Evolutionary conservation across 2,797 vertebrate species (phyloP).

Genomic region (Allobates femoralis): DNA sequence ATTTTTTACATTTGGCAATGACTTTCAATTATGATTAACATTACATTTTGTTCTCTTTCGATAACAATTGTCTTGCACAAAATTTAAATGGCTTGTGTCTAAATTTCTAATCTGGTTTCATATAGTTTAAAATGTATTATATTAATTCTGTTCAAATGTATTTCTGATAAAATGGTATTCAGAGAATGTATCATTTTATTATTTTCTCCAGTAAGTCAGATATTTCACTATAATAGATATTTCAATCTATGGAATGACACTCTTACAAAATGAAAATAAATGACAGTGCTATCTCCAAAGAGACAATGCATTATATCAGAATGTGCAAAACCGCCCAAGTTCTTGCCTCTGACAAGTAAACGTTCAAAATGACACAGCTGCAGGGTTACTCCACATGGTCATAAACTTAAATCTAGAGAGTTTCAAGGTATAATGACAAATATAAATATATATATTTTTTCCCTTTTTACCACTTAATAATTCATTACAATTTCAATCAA

Average conservation of each 20-base stretch:
- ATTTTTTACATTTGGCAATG: neutral
- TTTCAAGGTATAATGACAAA: neutral
- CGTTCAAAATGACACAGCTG: constrained; percentile 67
- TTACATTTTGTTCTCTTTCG: neutral
- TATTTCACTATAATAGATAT: constrained; percentile 76
- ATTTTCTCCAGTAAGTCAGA: constrained; percentile 68
- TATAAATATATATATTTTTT: neutral
- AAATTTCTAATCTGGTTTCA: constrained; percentile 8
- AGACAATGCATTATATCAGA: constrained; percentile 76
- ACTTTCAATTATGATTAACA: neutral
- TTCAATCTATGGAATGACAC: constrained; percentile 72
- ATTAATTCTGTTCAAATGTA: constrained; percentile 63
- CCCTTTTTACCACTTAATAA: neutral
- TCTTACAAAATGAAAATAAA: constrained; percentile 77
- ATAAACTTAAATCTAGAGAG: constrained; percentile 23
- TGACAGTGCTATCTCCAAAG: constrained; percentile 70
- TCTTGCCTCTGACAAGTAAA: constrained; percentile 70
- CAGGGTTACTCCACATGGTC: constrained; percentile 67
- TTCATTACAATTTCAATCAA: neutral
- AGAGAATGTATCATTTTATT: constrained; percentile 68
- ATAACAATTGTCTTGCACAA: constrained; percentile 1
- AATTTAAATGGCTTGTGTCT: constrained; percentile 14
- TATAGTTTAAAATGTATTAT: constrained; percentile 63
- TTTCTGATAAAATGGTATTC: constrained; percentile 70
- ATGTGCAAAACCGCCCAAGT: constrained; percentile 68